Base-by-base conservation (phyloP, 2,888 invertebrate genomes). In the Heterodera filipjevi region DNA sequence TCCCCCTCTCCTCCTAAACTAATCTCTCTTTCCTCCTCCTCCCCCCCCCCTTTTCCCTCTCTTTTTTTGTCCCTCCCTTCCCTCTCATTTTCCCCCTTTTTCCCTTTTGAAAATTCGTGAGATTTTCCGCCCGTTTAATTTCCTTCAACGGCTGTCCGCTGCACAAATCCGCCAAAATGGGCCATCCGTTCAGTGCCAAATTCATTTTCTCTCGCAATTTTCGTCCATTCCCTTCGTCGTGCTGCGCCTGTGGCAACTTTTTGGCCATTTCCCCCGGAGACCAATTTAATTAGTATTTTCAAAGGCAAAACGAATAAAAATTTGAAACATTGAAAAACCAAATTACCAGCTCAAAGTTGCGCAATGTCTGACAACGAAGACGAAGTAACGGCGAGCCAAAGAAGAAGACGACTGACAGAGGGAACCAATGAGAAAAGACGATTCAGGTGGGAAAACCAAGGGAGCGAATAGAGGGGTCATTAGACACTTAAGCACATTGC, bases 181-280 rank as follows among this genome's bases (percentile, higher is more conserved):
- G 59, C 59, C 59, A 59, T 59, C 59, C 59, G 27, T 53, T 53
- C 59, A 59, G 59, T n/a, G 27, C 59, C 59, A 59, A 59, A 59
- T 59, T 59, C 22, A 59, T 59, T 59, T 59, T 27, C 27, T 27
- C 27, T 3, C n/a, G 53, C 53, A 19, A 53, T n/a, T n/a, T 49
- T 59, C 27, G 59, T 27, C 59, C 59, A 59, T 5, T 59, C 59
- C 59, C 19, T 59, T 27, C 6, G 6, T n/a, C 8, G 0, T 27
- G 27, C 59, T 10, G 10, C n/a, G n/a, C 8, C 12, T 27, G 5
- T 22, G 53, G 53, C 53, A 53, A 27, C 27, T 59, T 49, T 59
- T 59, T 59, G n/a, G n/a, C 59, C 59, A 59, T 59, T 27, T 59
- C 27, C n/a, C 59, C 0, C 6, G 3, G 27, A 16, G 5, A 5